phyloP scores from a whole-genome alignment of 1,140 invertebrate genomes.

The Varroa destructor region DNA sequence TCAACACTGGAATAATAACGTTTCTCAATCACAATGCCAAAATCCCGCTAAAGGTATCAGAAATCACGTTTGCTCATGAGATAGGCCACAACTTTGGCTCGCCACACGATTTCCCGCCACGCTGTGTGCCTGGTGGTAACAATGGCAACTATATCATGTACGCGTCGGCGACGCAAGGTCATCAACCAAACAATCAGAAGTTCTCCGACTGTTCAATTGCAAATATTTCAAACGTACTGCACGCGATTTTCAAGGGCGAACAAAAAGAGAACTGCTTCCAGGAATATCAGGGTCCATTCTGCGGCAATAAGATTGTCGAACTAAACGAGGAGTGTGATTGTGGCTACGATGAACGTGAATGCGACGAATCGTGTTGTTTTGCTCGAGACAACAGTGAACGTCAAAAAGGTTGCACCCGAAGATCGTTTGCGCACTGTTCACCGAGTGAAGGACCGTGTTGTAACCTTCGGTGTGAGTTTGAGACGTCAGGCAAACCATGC shows the following conservation, averaged over 20 bases:
- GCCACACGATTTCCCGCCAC: constrained; percentile 87
- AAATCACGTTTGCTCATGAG: constrained; percentile 93
- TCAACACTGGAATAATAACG: constrained; percentile 98
- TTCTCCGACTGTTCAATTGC: constrained; percentile 82
- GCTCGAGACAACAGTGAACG: constrained; percentile 59
- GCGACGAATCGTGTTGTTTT: constrained; percentile 84
- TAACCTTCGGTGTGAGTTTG: constrained; percentile 62
- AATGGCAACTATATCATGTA: constrained; percentile 93
- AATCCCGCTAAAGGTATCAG: constrained; percentile 90
- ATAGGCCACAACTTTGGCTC: constrained; percentile 99
- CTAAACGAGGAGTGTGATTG: constrained; percentile 96
- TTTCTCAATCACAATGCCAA: constrained; percentile 96
- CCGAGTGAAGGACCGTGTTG: constrained; percentile 95
- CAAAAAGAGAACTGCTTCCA: constrained; percentile 91
- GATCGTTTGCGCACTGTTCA: constrained; percentile 57
- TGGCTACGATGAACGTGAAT: constrained; percentile 85
- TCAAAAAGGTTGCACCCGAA: constrained; percentile 59
- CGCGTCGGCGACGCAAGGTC: constrained; percentile 82
- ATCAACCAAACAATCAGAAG: constrained; percentile 82
- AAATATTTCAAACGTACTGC: constrained; percentile 85
- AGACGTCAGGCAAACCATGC: constrained; percentile 46
- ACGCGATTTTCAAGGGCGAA: constrained; percentile 64
- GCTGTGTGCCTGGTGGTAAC: constrained; percentile 74
- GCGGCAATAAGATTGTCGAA: constrained; percentile 97
- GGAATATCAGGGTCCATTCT: constrained; percentile 82